Base-by-base conservation (phyloP, 1,140 invertebrate genomes). In the Ectropis grisescens region DNA sequence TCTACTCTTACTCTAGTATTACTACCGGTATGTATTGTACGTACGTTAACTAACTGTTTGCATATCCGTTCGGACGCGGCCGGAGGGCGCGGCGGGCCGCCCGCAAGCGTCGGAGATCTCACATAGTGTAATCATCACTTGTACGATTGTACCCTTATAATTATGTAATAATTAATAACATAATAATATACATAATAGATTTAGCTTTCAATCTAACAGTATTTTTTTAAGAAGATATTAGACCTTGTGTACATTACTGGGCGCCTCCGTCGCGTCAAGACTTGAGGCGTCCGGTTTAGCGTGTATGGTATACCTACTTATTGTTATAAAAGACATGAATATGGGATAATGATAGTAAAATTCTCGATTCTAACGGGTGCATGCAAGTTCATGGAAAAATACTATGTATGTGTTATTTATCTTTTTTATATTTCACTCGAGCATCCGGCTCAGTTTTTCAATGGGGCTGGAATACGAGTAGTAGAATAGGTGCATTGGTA, bases 181-280 rank as follows among this genome's bases (percentile, higher is more conserved):
- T n/a, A n/a, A n/a, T n/a, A n/a, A 65, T 78, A 75, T 71, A 75
- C 68, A 72, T 75, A 75, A 66, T 64, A 80, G 75, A 60, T 59
- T 68, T 75, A 76, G 71, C 72, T 78, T 80, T 80, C 75, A 74
- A 80, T 78, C 75, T 80, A 80, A 80, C 75, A 78, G 75, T 80
- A 80, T 80, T 80, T 80, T 80, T 80, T 80, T 80, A 80, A 80
- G 66, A 76, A 80, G 75, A 80, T 80, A 80, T 80, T 80, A 80
- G 75, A 71, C 75, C 68, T 78, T 47, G 69, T 74, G 72, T 78
- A 78, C 66, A 78, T 75, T 74, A 52, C 59, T 54, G 68, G 68
- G 41, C 59, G 58, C 54, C 51, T 56, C 64, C 58, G 33, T 38
- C 58, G 51, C 57, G n/a, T n/a, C n/a, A n/a, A n/a, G n/a, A n/a